A percentile compares a stretch with the other conserved stretches of the same genome.
phyloP scores from a whole-genome alignment of 2,888 invertebrate species.

The Hyles lineata region DNA sequence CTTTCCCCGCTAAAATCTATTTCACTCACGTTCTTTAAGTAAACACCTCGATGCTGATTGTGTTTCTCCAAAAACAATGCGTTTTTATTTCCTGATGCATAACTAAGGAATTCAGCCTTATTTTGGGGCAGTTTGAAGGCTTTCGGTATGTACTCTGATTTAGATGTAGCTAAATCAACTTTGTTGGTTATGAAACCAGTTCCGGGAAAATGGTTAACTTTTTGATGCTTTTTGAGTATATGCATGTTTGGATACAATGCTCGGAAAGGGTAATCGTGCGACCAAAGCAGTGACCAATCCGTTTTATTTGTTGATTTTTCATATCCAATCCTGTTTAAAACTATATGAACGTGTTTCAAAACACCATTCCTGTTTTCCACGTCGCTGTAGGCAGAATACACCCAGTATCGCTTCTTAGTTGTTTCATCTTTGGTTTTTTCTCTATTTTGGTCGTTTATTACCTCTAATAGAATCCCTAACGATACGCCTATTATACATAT shows the following conservation, averaged over 20 bases:
- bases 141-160: constrained; percentile 91
- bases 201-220: constrained; percentile 97
- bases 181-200: constrained; percentile 97
- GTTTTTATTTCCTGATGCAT: constrained; percentile 87
- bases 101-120: constrained; percentile 88
- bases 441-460: constrained; percentile 59
- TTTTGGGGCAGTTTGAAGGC: constrained; percentile 95
- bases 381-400: constrained; percentile 82
- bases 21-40: constrained; percentile 88
- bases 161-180: constrained; percentile 92
- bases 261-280: constrained; percentile 96
- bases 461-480: constrained; percentile 65
- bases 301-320: constrained; percentile 80
- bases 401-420: constrained; percentile 78
- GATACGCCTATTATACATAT: constrained; percentile 69
- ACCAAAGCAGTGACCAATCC: constrained; percentile 96
- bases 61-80: constrained; percentile 95
- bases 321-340: constrained; percentile 91
- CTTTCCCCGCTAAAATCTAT: constrained; percentile 90
- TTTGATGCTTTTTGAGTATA: constrained; percentile 89
- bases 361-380: constrained; percentile 87
- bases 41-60: constrained; percentile 95
- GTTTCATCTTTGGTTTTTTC: constrained; percentile 44
- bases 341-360: constrained; percentile 91
- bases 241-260: constrained; percentile 79